Evolutionary conservation across 2,113 vertebrate genomes (phyloP), one percentile per base, ranked within the genome.

Genomic region (Conger conger): DNA sequence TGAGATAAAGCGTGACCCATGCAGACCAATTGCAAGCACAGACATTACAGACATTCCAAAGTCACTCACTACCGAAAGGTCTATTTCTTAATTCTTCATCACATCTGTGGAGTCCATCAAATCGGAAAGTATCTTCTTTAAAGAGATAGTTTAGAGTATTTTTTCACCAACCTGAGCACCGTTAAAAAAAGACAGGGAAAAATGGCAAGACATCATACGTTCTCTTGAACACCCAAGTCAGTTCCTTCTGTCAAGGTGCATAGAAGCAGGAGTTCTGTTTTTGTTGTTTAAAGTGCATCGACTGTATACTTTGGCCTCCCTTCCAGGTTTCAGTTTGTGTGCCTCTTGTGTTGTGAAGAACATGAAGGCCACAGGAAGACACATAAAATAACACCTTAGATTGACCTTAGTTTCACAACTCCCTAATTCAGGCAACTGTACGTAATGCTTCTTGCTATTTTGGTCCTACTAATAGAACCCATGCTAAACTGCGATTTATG

Each of bases 231-330:
- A 82, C 89, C 84, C 83, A 86, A 87, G 63, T 91, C 87, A 92
- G 88, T 68, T 16, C 88, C 82, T 88, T 89, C 91, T 91, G 91
- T 94, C 91, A 92, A 87, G 88, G 78, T 86, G 88, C 93, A 91
- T 86, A 82, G 86, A 92, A 92, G 86, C 23, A 84, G 86, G 89
- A 83, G 87, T 89, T 88, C 92, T 84, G 82, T 87, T 91, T 84
- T 73, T 91, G 88, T 92, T 94, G 91, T 93, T 93, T 92, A 40
- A 91, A 91, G 85, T 88, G 90, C 90, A 91, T 93, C 86, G 92
- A 94, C 88, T 93, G 92, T 95, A 90, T 94, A 88, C 90, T 93
- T 94, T 93, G 93, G 92, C 91, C 88, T 86, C 86, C 82, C 82
- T 91, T 88, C 85, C 85, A 92, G 89, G 92, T 68, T 89, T 88